phyloP scores from a whole-genome alignment of 2,113 vertebrate species.

The Oxyruncus cristatus region DNA sequence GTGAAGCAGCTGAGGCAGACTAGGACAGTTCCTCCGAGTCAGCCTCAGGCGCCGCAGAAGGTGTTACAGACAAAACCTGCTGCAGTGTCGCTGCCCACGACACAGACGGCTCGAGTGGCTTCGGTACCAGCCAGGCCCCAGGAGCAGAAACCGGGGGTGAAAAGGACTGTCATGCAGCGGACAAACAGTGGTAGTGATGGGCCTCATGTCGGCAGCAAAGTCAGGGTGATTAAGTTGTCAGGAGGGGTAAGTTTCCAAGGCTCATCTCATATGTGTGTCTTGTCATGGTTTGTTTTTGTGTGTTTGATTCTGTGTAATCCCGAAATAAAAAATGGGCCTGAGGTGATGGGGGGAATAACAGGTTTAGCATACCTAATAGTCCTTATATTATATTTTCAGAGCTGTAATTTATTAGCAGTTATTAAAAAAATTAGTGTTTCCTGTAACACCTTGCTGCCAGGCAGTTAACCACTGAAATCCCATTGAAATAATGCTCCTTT shows the following conservation, averaged over 20 bases:
- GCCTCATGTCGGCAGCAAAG: conserved; percentile 85
- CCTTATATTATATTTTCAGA: neutral
- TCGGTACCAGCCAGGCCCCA: conserved; percentile 67
- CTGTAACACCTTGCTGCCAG: neutral
- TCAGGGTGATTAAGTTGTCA: conserved; percentile 91
- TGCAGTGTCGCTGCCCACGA: conserved; percentile 39
- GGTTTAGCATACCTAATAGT: neutral
- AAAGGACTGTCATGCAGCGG: conserved; percentile 96
- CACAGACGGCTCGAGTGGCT: conserved; percentile 54
- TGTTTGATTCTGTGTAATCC: neutral
- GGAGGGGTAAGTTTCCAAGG: conserved; percentile 85
- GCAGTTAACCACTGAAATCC: neutral
- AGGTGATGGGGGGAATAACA: neutral
- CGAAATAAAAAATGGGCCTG: neutral
- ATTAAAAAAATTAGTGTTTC: neutral
- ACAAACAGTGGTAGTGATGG: conserved; percentile 75
- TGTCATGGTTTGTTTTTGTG: neutral
- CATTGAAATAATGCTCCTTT: neutral
- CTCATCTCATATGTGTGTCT: conserved; percentile 16
- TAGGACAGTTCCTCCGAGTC: conserved; percentile 54
- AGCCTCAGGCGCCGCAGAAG: conserved; percentile 19
- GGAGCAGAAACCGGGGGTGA: conserved; percentile 80
- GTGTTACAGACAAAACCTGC: conserved; percentile 39
- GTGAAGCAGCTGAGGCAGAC: conserved; percentile 71
- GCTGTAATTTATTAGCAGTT: neutral